Conservation (phyloP, 1,140 invertebrate genomes). For the Sminthurinus signatus region DNA sequence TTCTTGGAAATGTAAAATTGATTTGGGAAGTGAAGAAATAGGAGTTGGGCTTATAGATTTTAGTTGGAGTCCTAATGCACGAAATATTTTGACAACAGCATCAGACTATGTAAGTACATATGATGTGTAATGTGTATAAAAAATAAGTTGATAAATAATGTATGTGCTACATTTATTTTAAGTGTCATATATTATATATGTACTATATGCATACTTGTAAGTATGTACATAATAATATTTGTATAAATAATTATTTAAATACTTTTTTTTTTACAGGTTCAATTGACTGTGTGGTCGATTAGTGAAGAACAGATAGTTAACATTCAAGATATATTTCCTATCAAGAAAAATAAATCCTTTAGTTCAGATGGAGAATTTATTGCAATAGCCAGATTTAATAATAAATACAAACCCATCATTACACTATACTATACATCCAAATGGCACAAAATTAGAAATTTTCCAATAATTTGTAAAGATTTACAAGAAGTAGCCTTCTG, state of each 20-base stretch:
- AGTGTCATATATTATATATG: not conserved
- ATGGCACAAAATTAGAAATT: not conserved
- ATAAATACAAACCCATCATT: not conserved
- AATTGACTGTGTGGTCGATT: not conserved
- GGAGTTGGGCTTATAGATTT: not conserved
- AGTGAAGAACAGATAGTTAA: not conserved
- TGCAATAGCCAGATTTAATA: not conserved
- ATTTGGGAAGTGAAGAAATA: not conserved
- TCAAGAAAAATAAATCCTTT: not conserved
- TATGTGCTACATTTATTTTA: not conserved
- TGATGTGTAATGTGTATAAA: not conserved
- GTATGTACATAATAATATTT: too few species aligned
- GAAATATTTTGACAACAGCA: slow-evolving; percentile 1
- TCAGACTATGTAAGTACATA: not conserved
- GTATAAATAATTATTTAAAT: not conserved
- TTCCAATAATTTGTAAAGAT: not conserved
- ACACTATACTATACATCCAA: not conserved
- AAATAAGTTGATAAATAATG: not conserved
- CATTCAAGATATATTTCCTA: not conserved
- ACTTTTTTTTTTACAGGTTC: not conserved
- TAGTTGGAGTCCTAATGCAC: not conserved
- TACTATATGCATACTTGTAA: too few species aligned
- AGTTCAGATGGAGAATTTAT: not conserved
- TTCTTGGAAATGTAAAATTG: not conserved
- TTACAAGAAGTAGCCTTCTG: not conserved